Conservation (phyloP, 2,888 invertebrate genomes). For the Muschampia plurimacula region DNA sequence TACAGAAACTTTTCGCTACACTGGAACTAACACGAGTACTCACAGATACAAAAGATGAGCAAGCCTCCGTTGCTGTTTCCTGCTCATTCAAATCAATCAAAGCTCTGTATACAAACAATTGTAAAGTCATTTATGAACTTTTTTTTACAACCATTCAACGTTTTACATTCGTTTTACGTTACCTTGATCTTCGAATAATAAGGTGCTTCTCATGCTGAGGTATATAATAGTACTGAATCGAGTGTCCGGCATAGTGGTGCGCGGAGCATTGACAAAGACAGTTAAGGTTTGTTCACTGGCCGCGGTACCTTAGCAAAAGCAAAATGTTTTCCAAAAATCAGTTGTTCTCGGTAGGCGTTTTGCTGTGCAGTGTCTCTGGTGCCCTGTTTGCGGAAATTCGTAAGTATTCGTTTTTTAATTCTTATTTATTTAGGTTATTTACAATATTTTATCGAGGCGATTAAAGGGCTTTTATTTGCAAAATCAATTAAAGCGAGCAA, state of each 20-base stretch:
- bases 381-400: constrained; percentile 60
- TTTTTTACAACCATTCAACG: constrained; percentile 24
- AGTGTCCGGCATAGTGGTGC: constrained; percentile 40
- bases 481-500: too few species aligned
- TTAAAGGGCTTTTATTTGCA: background rate
- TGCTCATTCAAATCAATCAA: constrained; percentile 19
- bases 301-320: constrained; percentile 37
- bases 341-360: constrained; percentile 49
- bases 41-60: constrained; percentile 7
- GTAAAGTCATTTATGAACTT: constrained; percentile 28
- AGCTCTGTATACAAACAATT: constrained; percentile 21
- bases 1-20: too few species aligned
- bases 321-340: constrained; percentile 51
- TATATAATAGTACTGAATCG: constrained; percentile 52
- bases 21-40: too few species aligned
- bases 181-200: constrained; percentile 50
- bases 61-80: background rate
- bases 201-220: constrained; percentile 43
- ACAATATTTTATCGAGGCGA: background rate
- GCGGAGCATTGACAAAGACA: constrained; percentile 44
- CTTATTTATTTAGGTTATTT: background rate
- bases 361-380: constrained; percentile 55
- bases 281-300: constrained; percentile 40
- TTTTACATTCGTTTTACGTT: constrained; percentile 41
- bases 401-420: constrained; percentile 46